Evolutionary conservation across 2,113 vertebrate species (phyloP).

Genomic region (Oostethus manadensis): DNA sequence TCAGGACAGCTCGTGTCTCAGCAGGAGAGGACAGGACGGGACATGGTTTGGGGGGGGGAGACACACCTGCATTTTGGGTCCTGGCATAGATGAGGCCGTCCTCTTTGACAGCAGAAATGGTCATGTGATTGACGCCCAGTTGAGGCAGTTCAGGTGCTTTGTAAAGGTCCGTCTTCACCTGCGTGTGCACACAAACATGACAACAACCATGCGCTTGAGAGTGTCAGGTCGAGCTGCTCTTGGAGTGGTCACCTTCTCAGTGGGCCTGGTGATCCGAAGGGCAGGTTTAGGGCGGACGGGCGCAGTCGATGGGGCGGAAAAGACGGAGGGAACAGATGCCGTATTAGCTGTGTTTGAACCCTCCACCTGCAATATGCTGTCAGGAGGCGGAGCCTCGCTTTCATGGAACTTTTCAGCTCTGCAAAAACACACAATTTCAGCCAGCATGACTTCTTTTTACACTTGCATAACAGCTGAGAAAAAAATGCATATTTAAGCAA

Average conservation of each 20-base stretch:
- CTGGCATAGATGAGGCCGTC: conserved; percentile 83
- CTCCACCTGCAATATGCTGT: background rate
- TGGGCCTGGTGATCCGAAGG: conserved; percentile 27
- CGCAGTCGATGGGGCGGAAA: background rate
- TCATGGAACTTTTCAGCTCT: conserved; percentile 28
- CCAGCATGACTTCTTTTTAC: too few relatives aligned
- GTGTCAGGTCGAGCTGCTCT: background rate
- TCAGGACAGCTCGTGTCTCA: background rate
- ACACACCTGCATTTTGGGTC: conserved; percentile 66
- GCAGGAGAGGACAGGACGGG: too few relatives aligned
- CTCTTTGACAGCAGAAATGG: conserved; percentile 74
- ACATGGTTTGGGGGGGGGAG: too few relatives aligned
- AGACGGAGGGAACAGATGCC: background rate
- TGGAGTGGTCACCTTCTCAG: conserved; percentile 45
- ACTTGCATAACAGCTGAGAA: too few relatives aligned
- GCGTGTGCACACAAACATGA: background rate
- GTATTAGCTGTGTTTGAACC: background rate
- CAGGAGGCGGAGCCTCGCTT: conserved; percentile 1
- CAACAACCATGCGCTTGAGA: too few relatives aligned
- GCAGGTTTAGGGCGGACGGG: conserved; percentile 12
- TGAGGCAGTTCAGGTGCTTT: conserved; percentile 75
- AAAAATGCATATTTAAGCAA: too few relatives aligned
- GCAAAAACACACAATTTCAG: conserved; percentile 1
- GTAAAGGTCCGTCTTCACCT: conserved; percentile 67
- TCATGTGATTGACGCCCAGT: conserved; percentile 60